phyloP scores from a whole-genome alignment of 2,113 vertebrate species.

The Cynopterus brachyotis region DNA sequence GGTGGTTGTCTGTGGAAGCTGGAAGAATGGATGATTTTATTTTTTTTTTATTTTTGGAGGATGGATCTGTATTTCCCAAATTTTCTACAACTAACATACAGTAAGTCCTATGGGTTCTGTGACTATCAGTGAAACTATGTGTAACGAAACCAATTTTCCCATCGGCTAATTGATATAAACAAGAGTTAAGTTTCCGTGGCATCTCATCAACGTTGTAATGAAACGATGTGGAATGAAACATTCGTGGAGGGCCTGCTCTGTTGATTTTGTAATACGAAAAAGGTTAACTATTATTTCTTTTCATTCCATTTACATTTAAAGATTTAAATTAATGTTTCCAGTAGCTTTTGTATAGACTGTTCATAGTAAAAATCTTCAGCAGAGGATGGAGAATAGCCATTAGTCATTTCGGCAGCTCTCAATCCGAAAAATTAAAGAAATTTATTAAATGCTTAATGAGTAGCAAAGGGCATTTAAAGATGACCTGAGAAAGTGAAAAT shows the following conservation, averaged over 20 bases:
- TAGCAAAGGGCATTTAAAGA: constrained; percentile 3
- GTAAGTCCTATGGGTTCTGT: not conserved
- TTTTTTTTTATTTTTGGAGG: constrained; percentile 40
- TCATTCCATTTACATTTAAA: constrained; percentile 37
- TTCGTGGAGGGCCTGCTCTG: not conserved
- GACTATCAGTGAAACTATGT: not conserved
- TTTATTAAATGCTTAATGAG: constrained; percentile 13
- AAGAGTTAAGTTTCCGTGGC: not conserved
- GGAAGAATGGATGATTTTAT: constrained; percentile 57
- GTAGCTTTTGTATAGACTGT: not conserved
- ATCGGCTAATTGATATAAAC: not conserved
- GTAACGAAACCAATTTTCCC: not conserved
- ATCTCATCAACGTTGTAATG: not conserved
- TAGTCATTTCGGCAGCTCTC: constrained; percentile 9
- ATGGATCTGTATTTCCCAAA: not conserved
- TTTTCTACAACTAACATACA: constrained; percentile 40
- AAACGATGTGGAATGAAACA: not conserved
- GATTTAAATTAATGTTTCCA: constrained; percentile 23
- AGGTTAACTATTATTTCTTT: constrained; percentile 43
- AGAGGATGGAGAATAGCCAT: not conserved
- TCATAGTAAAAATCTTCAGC: not conserved
- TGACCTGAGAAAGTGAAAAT: not conserved
- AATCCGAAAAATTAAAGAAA: constrained; percentile 17
- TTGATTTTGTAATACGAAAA: constrained; percentile 57
- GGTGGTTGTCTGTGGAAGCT: constrained; percentile 13